Percentiles rank a stretch among this genome's conserved stretches.
Conservation (phyloP, 2,888 invertebrate species). For the Tenthredo scrophulariae region DNA sequence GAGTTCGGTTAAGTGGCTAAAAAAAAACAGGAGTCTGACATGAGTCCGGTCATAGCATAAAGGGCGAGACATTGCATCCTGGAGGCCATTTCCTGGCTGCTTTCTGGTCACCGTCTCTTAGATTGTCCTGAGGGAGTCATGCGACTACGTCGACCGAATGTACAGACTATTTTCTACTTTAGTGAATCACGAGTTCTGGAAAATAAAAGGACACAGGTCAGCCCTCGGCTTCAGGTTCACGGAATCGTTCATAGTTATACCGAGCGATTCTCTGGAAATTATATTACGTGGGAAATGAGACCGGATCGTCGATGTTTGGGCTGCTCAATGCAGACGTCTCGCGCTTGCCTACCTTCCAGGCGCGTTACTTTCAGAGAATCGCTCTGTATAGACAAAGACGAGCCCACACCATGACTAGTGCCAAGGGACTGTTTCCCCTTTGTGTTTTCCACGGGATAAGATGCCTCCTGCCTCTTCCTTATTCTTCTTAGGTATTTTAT, state of each 20-base stretch:
- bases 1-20: neutral
- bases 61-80: constrained; percentile 38
- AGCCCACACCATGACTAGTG: constrained; percentile 23
- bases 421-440: constrained; percentile 33
- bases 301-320: no score
- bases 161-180: constrained; percentile 35
- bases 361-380: no score
- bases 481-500: neutral
- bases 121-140: neutral
- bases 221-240: neutral
- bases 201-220: neutral
- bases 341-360: no score
- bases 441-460: constrained; percentile 11
- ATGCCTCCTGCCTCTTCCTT: neutral
- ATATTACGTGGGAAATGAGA: no score
- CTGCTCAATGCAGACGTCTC: no score
- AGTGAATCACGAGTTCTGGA: neutral
- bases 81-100: constrained; percentile 37
- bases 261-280: no score
- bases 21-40: neutral
- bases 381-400: neutral
- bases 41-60: constrained; percentile 20
- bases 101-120: constrained; percentile 29
- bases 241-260: neutral
- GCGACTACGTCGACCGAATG: neutral